Evolutionary conservation across 2,888 invertebrate genomes (phyloP).

Genomic region (Cephus sareptanus): DNA sequence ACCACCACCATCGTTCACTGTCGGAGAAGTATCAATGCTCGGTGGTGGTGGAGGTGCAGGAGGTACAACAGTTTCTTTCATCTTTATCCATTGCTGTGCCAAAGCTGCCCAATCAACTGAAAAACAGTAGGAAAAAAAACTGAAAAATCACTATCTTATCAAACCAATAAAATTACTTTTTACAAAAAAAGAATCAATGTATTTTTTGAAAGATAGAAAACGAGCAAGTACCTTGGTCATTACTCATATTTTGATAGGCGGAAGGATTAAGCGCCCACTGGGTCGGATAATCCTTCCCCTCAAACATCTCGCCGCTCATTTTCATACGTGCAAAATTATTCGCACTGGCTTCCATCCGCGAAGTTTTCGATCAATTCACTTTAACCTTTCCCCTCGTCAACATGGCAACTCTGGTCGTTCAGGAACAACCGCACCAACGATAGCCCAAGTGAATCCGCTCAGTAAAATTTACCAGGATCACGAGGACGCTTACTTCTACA

Average conservation of each 20-base stretch:
- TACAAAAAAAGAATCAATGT: background rate
- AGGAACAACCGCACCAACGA: background rate
- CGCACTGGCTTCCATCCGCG: background rate
- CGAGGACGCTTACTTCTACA: background rate
- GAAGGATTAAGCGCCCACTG: constrained; percentile 87
- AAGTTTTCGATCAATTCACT: background rate
- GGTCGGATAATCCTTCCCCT: constrained; percentile 75
- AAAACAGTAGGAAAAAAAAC: constrained; percentile 31
- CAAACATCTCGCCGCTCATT: constrained; percentile 66
- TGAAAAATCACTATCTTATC: background rate
- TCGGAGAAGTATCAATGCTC: constrained; percentile 42
- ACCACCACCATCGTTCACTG: constrained; percentile 74
- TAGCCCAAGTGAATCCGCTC: background rate
- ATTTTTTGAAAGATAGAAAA: background rate
- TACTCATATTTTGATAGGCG: constrained; percentile 83
- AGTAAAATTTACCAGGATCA: background rate
- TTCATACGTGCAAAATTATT: constrained; percentile 40
- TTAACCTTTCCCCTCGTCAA: constrained; percentile 9
- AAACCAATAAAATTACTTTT: constrained; percentile 11
- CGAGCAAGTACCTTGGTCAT: constrained; percentile 73
- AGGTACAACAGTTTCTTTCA: constrained; percentile 82
- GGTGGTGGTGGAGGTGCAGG: constrained; percentile 73
- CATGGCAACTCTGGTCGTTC: constrained; percentile 6
- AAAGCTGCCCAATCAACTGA: constrained; percentile 95
- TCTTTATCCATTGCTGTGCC: constrained; percentile 98